Percentiles rank a stretch among this genome's conserved stretches.
Conservation (phyloP, 2,797 vertebrate species). For the Picus viridis region DNA sequence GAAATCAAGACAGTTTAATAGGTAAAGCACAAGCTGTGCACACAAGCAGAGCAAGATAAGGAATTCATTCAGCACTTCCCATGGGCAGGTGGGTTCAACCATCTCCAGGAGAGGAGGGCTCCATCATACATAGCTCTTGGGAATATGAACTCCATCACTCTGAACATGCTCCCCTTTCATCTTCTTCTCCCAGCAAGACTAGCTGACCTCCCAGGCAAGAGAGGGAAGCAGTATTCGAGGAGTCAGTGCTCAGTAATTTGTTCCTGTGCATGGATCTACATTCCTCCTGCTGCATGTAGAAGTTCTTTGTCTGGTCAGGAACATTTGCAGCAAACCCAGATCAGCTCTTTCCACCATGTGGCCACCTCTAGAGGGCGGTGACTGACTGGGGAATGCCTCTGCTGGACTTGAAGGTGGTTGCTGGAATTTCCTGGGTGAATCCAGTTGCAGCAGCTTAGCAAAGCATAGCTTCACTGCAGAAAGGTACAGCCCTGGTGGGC, state of each 20-base stretch:
- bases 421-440: neutral
- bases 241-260: rapidly evolving
- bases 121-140: no score
- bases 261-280: neutral
- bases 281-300: neutral
- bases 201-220: neutral
- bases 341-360: rapidly evolving
- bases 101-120: no score
- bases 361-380: constrained; percentile 40
- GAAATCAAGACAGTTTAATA: neutral
- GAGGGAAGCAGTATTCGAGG: neutral
- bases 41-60: no score
- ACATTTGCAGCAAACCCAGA: neutral
- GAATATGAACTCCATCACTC: no score
- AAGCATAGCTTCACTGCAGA: neutral
- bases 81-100: no score
- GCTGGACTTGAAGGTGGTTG: neutral
- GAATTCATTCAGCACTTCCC: no score
- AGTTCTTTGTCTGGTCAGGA: rapidly evolving
- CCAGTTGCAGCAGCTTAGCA: neutral
- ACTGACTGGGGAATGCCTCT: neutral
- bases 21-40: no score
- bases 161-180: no score
- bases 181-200: neutral
- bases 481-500: neutral